These are phyloP conservation scores for Sthenelais limicola DNA, from an alignment of 2,888 invertebrate genomes.

Conservation along the genomic window DNA sequence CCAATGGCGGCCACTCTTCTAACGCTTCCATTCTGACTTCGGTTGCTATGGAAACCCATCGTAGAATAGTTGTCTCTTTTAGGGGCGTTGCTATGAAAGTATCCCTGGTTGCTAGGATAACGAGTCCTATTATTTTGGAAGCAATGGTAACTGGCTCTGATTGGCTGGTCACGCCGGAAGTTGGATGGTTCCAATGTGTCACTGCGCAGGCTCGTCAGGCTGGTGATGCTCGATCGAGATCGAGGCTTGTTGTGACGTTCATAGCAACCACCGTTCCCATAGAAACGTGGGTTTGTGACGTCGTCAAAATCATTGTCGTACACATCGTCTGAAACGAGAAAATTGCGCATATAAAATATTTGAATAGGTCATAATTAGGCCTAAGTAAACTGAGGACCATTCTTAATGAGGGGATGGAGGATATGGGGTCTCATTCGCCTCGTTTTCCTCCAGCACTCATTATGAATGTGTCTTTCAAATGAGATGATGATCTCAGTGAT, in stretches of 20 bases:
- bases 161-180: constrained; percentile 15
- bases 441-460: no score
- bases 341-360: background rate
- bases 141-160: constrained; percentile 12
- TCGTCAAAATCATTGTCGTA: constrained; percentile 18
- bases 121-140: no score
- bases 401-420: no score
- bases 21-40: constrained; percentile 1
- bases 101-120: constrained; percentile 4
- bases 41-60: background rate
- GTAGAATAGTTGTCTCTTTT: no score
- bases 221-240: constrained; percentile 29
- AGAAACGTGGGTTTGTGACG: constrained; percentile 24
- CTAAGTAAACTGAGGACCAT: no score
- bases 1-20: background rate
- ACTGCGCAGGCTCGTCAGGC: constrained; percentile 27
- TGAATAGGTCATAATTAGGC: background rate
- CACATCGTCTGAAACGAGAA: constrained; percentile 8
- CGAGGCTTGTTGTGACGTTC: constrained; percentile 15
- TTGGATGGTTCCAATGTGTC: background rate
- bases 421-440: no score
- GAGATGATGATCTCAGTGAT: no score
- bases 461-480: no score
- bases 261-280: background rate
- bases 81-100: constrained; percentile 23